phyloP scores from a whole-genome alignment of 1,140 invertebrate genomes.

The Pseudomyrmex concolor region DNA sequence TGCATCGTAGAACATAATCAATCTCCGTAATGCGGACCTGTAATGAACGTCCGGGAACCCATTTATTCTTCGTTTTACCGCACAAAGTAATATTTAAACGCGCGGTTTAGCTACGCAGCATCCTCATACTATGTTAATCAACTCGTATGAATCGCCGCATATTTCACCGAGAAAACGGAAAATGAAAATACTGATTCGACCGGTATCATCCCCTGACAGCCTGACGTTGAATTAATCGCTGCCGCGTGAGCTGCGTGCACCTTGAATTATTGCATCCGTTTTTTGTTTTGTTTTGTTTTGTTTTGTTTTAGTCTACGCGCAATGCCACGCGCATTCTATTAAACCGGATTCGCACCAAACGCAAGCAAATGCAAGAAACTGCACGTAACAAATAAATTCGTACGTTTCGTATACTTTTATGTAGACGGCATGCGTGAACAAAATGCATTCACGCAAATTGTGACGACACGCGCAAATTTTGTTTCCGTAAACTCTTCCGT shows the following conservation, averaged over 20 bases:
- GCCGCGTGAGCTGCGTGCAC: slow-evolving; percentile 36
- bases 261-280: slow-evolving; percentile 49
- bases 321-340: slow-evolving; percentile 40
- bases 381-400: slow-evolving; percentile 51
- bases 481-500: slow-evolving; percentile 16
- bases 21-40: slow-evolving; percentile 47
- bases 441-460: slow-evolving; percentile 7
- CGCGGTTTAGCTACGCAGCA: slow-evolving; percentile 29
- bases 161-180: slow-evolving; percentile 58
- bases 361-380: slow-evolving; percentile 51
- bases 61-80: slow-evolving; percentile 52
- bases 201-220: slow-evolving; percentile 42
- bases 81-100: slow-evolving; percentile 64
- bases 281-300: neutral
- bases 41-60: slow-evolving; percentile 51
- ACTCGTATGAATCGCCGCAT: slow-evolving; percentile 38
- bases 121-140: slow-evolving; percentile 56
- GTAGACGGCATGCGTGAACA: slow-evolving; percentile 1
- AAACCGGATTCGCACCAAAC: slow-evolving; percentile 41
- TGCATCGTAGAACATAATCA: slow-evolving; percentile 43
- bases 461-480: neutral
- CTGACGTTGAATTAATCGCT: slow-evolving; percentile 66
- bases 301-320: slow-evolving; percentile 15
- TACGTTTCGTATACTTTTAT: slow-evolving; percentile 12
- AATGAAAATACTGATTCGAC: slow-evolving; percentile 54